Conservation (phyloP, 1,140 invertebrate species). For the Apis dorsata region DNA sequence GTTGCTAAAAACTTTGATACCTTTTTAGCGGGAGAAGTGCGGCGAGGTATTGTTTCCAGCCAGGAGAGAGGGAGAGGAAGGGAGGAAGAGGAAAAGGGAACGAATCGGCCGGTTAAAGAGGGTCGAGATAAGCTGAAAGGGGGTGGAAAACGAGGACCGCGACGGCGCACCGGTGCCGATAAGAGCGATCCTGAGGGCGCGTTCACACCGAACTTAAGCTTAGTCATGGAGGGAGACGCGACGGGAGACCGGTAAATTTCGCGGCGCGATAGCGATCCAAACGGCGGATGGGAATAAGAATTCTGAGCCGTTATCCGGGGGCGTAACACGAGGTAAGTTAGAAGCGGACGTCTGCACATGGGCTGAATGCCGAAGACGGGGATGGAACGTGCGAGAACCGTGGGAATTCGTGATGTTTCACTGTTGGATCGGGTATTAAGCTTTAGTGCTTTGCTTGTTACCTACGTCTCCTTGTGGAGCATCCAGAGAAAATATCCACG, state of each 20-base stretch:
- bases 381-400: neutral
- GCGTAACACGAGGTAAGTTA: constrained; percentile 19
- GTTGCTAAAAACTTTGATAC: constrained; percentile 69
- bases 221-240: constrained; percentile 43
- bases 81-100: neutral
- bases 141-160: constrained; percentile 49
- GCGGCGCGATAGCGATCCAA: constrained; percentile 17
- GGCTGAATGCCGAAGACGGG: neutral
- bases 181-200: constrained; percentile 63
- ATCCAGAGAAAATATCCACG: too few relatives aligned
- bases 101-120: constrained; percentile 48
- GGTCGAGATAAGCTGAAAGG: constrained; percentile 59
- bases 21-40: constrained; percentile 47
- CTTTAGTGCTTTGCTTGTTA: too few relatives aligned
- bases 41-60: constrained; percentile 55
- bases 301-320: constrained; percentile 30
- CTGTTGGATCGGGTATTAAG: neutral
- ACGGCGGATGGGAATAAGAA: constrained; percentile 31
- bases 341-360: neutral
- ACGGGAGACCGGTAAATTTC: constrained; percentile 45
- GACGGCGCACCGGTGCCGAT: constrained; percentile 58
- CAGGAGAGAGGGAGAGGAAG: too few relatives aligned
- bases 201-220: constrained; percentile 55
- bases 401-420: neutral
- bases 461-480: too few relatives aligned